Evolutionary conservation across 1,140 invertebrate genomes (phyloP), one percentile per base, ranked within the genome.

Genomic region (Antheraea pernyi): DNA sequence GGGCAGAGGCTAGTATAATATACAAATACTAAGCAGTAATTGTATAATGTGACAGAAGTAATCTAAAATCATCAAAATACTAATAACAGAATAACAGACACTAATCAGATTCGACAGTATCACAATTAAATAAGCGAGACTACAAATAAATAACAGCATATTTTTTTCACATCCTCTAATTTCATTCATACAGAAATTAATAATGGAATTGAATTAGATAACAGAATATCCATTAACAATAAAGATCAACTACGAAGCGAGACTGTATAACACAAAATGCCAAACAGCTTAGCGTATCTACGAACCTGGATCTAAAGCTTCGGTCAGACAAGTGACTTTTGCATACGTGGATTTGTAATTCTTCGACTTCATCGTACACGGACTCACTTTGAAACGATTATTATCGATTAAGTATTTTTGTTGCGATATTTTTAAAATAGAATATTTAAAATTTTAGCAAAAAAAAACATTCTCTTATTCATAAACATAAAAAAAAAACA

Each of bases 221-320:
- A 59, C 48, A 67, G 46, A 46, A 48, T 65, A 48, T 86, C 83
- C 79, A 88, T 84, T 88, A 86, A 65, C n/a, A 39, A 19, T 48
- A 65, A 65, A 76, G 79, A 73, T 73, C 76, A 78, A 79, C 79
- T 81, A 86, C 82, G 83, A 82, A 83, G 77, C 69, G 72, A 69
- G 65, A 48, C 75, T 72, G 73, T 75, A 13, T 53, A 53, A 76
- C 76, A 68, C 76, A 68, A 88, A 89, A 88, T 89, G 84, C 84
- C 86, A 87, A 77, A 82, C 73, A 81, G 85, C 80, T 87, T 83
- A 85, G 77, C 83, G 82, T 88, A 87, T 89, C 87, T 78, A 72
- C 73, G 19, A 30, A 67, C 69, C 39, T 69, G 69, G 75, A 84
- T 85, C 82, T 85, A 81, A 86, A 71, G 77, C 66, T 16, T 67